Evolutionary conservation across 2,888 invertebrate species (phyloP), one percentile per base, ranked within the genome.

Genomic region (Nemotelus nigrinus): DNA sequence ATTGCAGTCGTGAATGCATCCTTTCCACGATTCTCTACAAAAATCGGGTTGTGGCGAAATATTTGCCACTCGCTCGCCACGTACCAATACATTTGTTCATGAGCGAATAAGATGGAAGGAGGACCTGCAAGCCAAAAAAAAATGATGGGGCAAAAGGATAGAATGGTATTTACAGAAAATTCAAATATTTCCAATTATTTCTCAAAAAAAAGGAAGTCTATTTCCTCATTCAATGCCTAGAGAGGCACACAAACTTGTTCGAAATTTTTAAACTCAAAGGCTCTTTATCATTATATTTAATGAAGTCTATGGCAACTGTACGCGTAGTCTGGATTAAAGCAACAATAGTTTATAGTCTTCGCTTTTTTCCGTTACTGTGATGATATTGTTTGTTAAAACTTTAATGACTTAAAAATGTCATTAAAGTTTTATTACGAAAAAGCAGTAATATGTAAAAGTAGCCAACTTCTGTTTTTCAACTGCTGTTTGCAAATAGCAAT

Each of bases 271-370:
- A 93, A 84, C 93, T 93, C 0, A 94, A 86, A 75, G 86, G 86
- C 82, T 90, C 89, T 10, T 89, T 89, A 87, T 94, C 94, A 53
- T 53, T 10, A 53, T 53, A 53, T 8, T 8, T 53, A 5, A 53
- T 8, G 8, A 53, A 8, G 8, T 53, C 8, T 7, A 7, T 53
- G n/a, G 10, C 25, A 60, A 60, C 55, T 3, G 3, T 88, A 92
- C 92, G 95, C 96, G 89, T 97, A 96, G 2, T 96, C 96, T 7
- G 99, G 97, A 88, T 95, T 96, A 83, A 99, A 98, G 87, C 99
- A 99, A 98, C 98, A 99, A 86, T 95, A 98, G 85, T 94, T 95
- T 39, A 99, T 89, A 47, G 94, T 88, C 86, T 93, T 92, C 76
- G 93, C 92, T 75, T 89, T 87, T 57, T 86, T 87, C 1, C 85